Evolutionary conservation across 30 jellyfish, hydroid and myxozoan genomes (phyloP).

Genomic region (Aurelia aurita complex sp. Pacific): DNA sequence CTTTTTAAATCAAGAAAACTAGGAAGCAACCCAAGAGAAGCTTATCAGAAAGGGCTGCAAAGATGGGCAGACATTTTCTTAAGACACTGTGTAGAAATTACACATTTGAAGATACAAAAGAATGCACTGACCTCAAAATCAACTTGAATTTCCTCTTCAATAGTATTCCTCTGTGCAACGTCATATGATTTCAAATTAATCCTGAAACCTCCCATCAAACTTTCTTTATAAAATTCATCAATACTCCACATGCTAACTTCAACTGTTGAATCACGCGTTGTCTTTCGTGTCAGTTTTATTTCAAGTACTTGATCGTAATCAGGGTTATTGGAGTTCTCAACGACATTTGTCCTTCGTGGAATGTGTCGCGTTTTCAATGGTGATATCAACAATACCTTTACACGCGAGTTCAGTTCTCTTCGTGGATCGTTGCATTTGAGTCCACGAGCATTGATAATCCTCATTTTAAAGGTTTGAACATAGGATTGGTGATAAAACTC

Average conservation of each 20-base stretch:
- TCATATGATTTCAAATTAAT: slow-evolving; percentile 41
- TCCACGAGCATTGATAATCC: slow-evolving; percentile 37
- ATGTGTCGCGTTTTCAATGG: slow-evolving; percentile 57
- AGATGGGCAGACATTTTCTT: too few relatives aligned
- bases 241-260: slow-evolving; percentile 70
- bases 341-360: slow-evolving; percentile 32
- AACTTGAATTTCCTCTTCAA: slow-evolving; percentile 56
- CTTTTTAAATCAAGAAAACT: too few relatives aligned
- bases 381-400: slow-evolving; percentile 35
- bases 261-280: slow-evolving; percentile 54
- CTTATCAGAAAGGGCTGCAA: too few relatives aligned
- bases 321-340: slow-evolving; percentile 57
- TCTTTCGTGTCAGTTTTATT: slow-evolving; percentile 57
- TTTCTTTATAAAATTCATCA: slow-evolving; percentile 70
- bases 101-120: too few relatives aligned
- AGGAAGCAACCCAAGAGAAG: too few relatives aligned
- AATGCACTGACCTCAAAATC: slow-evolving; percentile 49
- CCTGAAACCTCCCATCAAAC: slow-evolving; percentile 54
- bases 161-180: slow-evolving; percentile 50
- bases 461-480: slow-evolving; percentile 29
- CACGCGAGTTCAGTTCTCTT: slow-evolving; percentile 50
- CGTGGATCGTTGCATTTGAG: slow-evolving; percentile 47
- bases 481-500: slow-evolving; percentile 65
- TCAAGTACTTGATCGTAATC: slow-evolving; percentile 54
- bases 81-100: too few relatives aligned